Evolutionary conservation across 2,888 invertebrate genomes (phyloP).

Genomic region (Drosophila silvestris): DNA sequence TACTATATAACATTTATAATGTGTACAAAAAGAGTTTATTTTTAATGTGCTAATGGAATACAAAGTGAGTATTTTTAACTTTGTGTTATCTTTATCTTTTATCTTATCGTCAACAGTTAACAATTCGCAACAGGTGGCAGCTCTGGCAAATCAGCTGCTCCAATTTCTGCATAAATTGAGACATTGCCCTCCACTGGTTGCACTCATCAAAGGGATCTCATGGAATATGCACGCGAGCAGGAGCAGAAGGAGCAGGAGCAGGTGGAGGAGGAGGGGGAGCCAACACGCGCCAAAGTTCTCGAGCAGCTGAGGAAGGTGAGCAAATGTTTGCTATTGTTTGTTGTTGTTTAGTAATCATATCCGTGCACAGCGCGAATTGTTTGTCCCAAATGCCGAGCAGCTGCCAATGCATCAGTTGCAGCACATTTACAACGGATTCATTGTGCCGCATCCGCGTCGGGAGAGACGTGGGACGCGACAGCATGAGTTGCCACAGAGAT

Average conservation of each 20-base stretch:
- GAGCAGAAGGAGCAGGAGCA: conserved; percentile 4
- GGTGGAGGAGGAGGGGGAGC: conserved; percentile 8
- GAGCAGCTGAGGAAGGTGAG: conserved; percentile 29
- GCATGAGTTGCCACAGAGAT: neutral
- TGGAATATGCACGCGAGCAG: conserved; percentile 29
- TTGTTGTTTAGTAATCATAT: neutral
- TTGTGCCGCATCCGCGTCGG: conserved; percentile 47
- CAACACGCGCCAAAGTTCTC: conserved; percentile 25
- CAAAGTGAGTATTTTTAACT: neutral
- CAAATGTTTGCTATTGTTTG: neutral
- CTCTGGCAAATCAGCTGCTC: conserved; percentile 9
- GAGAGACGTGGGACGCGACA: conserved; percentile 38
- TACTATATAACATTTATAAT: neutral
- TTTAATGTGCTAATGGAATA: neutral
- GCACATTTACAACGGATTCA: conserved; percentile 49
- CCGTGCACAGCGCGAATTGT: conserved; percentile 43
- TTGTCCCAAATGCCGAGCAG: conserved; percentile 26
- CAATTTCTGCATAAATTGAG: neutral
- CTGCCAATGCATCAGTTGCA: conserved; percentile 36
- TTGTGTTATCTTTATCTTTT: neutral
- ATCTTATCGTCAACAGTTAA: neutral
- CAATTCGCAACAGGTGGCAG: neutral
- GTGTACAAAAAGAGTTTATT: neutral
- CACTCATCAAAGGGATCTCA: conserved; percentile 3
- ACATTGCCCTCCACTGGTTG: no score